These are phyloP conservation scores for Clarias laeviceps DNA, from an alignment of 2,797 vertebrate genomes.

Conservation along the genomic window DNA sequence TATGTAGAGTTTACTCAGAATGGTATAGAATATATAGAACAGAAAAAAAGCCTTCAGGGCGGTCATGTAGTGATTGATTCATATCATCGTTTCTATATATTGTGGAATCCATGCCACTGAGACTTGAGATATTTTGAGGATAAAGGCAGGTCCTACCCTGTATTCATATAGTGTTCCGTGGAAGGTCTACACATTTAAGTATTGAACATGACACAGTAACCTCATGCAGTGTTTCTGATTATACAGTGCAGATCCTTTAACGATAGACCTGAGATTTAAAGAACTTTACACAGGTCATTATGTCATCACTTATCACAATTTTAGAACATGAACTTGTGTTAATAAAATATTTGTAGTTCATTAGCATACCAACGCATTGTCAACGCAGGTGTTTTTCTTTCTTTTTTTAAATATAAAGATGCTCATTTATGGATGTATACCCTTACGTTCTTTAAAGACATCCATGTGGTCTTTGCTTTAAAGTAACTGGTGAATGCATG, in stretches of 20 bases:
- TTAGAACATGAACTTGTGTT: not conserved
- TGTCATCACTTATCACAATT: not conserved
- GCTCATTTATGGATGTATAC: not conserved
- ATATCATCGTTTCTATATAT: not conserved
- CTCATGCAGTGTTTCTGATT: not conserved
- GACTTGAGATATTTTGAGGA: not conserved
- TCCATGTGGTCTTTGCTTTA: not conserved
- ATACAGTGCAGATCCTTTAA: not conserved
- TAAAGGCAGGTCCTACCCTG: not conserved
- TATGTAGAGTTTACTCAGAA: not conserved
- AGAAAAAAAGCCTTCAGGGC: not conserved
- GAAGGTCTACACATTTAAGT: not conserved
- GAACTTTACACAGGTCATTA: not conserved
- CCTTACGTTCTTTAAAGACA: not conserved
- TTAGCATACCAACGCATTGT: too few species aligned
- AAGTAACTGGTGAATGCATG: conserved; percentile 31
- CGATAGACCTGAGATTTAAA: not conserved
- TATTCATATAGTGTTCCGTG: not conserved
- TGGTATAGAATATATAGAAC: not conserved
- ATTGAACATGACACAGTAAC: not conserved
- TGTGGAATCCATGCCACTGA: not conserved
- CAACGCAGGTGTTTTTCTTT: too few species aligned
- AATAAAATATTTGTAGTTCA: too few species aligned
- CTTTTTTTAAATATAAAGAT: too few species aligned
- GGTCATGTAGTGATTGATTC: not conserved